Evolutionary conservation across 2,888 invertebrate species (phyloP).

Genomic region (Aphodius granarius): DNA sequence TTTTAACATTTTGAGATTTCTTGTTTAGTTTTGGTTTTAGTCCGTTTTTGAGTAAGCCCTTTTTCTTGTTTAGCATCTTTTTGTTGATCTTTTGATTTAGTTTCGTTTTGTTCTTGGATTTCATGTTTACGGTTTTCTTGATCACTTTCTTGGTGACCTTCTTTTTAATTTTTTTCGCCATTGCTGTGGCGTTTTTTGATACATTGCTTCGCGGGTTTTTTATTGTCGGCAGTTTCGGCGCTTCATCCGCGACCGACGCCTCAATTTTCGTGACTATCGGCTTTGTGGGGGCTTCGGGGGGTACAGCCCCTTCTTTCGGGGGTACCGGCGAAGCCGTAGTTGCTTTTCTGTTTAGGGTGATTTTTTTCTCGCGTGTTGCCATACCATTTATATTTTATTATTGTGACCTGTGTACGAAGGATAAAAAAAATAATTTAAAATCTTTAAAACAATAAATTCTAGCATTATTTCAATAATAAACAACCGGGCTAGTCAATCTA

Average conservation of each 20-base stretch:
- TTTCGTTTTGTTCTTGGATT: conserved; percentile 44
- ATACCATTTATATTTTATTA: conserved; percentile 47
- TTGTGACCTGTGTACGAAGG: conserved; percentile 19
- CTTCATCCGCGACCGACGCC: conserved; percentile 28
- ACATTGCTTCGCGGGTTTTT: conserved; percentile 24
- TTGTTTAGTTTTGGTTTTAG: conserved; percentile 39
- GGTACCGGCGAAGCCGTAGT: conserved; percentile 41
- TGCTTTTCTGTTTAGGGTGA: conserved; percentile 46
- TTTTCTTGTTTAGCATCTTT: conserved; percentile 37
- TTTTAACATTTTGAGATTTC: conserved; percentile 36
- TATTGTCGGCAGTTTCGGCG: conserved; percentile 29
- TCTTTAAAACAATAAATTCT: neutral
- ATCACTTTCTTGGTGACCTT: conserved; percentile 30
- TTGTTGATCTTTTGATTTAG: conserved; percentile 42
- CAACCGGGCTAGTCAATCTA: neutral
- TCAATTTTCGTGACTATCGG: conserved; percentile 36
- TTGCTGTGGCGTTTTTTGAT: conserved; percentile 18
- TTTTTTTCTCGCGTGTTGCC: conserved; percentile 53
- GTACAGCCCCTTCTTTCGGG: conserved; percentile 41
- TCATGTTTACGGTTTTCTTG: conserved; percentile 40
- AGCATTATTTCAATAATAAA: neutral
- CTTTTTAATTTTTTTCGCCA: conserved; percentile 30
- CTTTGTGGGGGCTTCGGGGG: conserved; percentile 38
- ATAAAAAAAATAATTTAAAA: neutral
- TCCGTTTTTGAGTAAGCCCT: conserved; percentile 46